Evolutionary conservation across 2,888 invertebrate species (phyloP).

Genomic region (Hylaea fasciaria): DNA sequence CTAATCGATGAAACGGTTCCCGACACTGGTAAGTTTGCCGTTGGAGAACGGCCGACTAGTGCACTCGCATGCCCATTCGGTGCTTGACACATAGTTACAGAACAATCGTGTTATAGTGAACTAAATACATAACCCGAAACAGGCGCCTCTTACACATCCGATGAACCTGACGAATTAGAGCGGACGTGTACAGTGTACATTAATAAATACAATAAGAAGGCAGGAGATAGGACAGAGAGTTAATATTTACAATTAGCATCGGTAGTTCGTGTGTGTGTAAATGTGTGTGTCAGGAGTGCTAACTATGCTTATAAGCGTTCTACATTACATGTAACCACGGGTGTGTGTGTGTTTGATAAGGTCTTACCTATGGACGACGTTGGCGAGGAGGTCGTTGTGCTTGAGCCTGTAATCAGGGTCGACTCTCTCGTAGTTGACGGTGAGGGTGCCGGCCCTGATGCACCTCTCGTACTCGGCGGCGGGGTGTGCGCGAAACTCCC

Average conservation of each 20-base stretch:
- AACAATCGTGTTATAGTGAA: constrained; percentile 58
- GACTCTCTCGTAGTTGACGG: constrained; percentile 97
- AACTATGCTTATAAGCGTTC: constrained; percentile 49
- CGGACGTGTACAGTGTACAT: constrained; percentile 40
- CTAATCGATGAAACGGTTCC: constrained; percentile 13
- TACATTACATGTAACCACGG: constrained; percentile 34
- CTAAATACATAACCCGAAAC: constrained; percentile 65
- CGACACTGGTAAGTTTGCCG: constrained; percentile 11
- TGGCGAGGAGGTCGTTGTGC: constrained; percentile 96
- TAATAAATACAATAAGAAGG: constrained; percentile 55
- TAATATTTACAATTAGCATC: constrained; percentile 53
- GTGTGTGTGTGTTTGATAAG: constrained; percentile 4
- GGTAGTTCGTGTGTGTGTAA: constrained; percentile 47
- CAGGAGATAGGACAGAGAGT: constrained; percentile 55
- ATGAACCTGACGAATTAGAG: constrained; percentile 43
- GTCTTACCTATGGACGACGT: constrained; percentile 95
- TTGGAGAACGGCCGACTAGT: constrained; percentile 53
- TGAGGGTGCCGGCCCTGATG: constrained; percentile 95
- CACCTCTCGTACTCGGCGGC: constrained; percentile 96
- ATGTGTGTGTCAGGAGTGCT: constrained; percentile 43
- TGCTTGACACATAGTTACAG: constrained; percentile 59
- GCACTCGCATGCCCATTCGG: constrained; percentile 80
- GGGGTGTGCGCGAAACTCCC: constrained; percentile 97
- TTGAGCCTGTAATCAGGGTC: constrained; percentile 95
- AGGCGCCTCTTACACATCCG: constrained; percentile 50